Percentiles rank a stretch among this genome's conserved stretches.
Evolutionary conservation across 1,140 invertebrate genomes (phyloP).

Genomic region (Megalopta genalis): DNA sequence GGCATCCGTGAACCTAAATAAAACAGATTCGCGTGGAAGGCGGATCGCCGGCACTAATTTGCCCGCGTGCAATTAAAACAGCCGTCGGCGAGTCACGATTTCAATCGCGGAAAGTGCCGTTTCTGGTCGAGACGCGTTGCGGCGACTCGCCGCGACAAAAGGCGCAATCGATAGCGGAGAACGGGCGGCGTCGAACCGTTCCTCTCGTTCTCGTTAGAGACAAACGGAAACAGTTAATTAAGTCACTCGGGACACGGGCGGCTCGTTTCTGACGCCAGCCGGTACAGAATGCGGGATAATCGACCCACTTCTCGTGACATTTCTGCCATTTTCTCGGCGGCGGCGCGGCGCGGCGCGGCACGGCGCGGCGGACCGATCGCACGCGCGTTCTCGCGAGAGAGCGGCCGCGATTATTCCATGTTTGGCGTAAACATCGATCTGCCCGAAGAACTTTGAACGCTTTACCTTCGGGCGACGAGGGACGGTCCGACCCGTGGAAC

Average conservation of each 20-base stretch:
- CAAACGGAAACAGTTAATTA: constrained; percentile 18
- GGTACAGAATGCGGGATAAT: constrained; percentile 42
- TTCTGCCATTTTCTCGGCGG: constrained; percentile 52
- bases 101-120: background rate
- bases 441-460: constrained; percentile 1
- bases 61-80: too few relatives aligned
- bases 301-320: constrained; percentile 60
- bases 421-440: constrained; percentile 22
- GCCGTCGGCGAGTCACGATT: background rate
- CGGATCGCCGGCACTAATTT: too few relatives aligned
- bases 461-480: background rate
- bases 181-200: background rate
- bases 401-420: constrained; percentile 23
- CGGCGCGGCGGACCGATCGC: background rate
- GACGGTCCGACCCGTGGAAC: background rate
- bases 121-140: too few relatives aligned
- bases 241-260: constrained; percentile 20
- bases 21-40: too few relatives aligned
- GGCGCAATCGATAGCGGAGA: background rate
- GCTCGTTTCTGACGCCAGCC: constrained; percentile 29
- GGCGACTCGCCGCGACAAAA: background rate
- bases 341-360: background rate
- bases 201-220: constrained; percentile 3
- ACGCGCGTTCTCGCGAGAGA: constrained; percentile 14
- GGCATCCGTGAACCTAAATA: too few relatives aligned